A percentile compares a stretch with the other conserved stretches of the same genome.
Evolutionary conservation across 2,113 vertebrate species (phyloP).

Genomic region (Rhea pennata): DNA sequence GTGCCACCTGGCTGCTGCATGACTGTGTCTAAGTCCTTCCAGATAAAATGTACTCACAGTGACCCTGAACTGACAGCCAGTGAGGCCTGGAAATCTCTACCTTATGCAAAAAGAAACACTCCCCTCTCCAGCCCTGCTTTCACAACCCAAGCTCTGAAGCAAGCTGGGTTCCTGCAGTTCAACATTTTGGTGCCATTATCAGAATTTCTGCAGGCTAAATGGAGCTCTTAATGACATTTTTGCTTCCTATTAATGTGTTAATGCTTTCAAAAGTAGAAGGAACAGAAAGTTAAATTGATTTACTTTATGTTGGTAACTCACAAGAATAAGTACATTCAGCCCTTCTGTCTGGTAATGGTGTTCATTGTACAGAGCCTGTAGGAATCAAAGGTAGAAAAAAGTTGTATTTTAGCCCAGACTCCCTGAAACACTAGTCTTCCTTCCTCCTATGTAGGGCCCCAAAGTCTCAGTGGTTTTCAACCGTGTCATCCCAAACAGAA

Average conservation of each 20-base stretch:
- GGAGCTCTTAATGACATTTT: background rate
- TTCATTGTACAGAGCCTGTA: background rate
- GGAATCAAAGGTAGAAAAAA: background rate
- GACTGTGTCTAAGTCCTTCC: background rate
- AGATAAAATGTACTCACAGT: background rate
- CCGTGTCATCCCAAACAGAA: background rate
- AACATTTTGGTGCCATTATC: background rate
- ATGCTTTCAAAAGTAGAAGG: background rate
- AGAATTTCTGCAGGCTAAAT: background rate
- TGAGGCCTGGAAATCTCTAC: background rate
- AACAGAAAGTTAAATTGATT: background rate
- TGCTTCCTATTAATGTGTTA: background rate
- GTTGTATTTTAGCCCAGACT: background rate
- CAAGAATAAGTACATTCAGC: background rate
- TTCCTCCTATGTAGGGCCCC: background rate
- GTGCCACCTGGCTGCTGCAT: background rate
- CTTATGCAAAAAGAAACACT: background rate
- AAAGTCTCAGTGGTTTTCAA: background rate
- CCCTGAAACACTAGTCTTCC: background rate
- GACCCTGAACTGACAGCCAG: background rate
- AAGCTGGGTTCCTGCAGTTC: background rate
- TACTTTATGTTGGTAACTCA: background rate
- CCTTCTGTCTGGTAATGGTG: background rate
- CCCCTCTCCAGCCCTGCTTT: background rate
- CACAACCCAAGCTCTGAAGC: background rate